Evolutionary conservation across 2,797 vertebrate species (phyloP).

Genomic region (Gallinago solitaria): DNA sequence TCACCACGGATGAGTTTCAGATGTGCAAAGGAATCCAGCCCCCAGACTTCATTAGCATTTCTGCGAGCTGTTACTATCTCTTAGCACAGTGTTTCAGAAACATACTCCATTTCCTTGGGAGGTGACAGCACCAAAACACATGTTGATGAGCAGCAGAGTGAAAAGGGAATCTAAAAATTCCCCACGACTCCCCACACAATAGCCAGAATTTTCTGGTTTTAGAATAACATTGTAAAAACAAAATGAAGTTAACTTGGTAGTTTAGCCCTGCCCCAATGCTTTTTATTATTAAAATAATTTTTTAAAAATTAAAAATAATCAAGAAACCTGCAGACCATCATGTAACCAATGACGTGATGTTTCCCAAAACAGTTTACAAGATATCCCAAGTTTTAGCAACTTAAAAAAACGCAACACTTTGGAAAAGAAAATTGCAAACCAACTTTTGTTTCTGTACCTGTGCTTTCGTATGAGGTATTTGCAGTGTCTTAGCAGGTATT

Average conservation of each 20-base stretch:
- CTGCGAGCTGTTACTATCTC: slow-evolving; percentile 42
- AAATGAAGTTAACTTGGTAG: background rate
- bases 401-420: background rate
- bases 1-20: slow-evolving; percentile 2
- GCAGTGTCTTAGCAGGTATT: slow-evolving; percentile 96
- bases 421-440: background rate
- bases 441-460: slow-evolving; percentile 81
- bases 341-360: background rate
- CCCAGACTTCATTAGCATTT: slow-evolving; percentile 57
- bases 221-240: background rate
- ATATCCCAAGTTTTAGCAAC: background rate
- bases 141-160: slow-evolving; percentile 32
- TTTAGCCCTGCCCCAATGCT: background rate
- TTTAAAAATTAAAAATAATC: background rate
- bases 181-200: background rate
- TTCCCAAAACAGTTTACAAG: background rate
- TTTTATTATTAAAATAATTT: background rate
- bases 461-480: slow-evolving; percentile 98
- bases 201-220: background rate
- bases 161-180: slow-evolving; percentile 57
- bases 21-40: slow-evolving; percentile 54
- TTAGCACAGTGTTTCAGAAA: slow-evolving; percentile 35
- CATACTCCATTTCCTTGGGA: slow-evolving; percentile 26
- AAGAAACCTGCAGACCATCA: background rate
- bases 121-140: slow-evolving; percentile 52